Percentiles rank a stretch among this genome's conserved stretches.
Evolutionary conservation across 1,140 invertebrate genomes (phyloP).

Genomic region (Stegodyphus dumicola): DNA sequence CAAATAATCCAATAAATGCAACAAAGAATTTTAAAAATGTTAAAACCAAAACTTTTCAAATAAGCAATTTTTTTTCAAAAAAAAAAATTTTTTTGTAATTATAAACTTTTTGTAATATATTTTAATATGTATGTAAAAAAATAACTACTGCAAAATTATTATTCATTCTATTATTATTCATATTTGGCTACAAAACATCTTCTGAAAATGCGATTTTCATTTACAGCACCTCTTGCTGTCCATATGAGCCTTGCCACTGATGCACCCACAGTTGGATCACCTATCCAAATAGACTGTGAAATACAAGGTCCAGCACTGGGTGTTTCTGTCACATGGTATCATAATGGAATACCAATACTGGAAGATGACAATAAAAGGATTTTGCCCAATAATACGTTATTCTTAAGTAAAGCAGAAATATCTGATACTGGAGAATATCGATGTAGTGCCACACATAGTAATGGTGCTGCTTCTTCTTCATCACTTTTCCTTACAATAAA

Average conservation of each 20-base stretch:
- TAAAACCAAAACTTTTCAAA: too few relatives aligned
- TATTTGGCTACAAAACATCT: too few relatives aligned
- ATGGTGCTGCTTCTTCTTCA: constrained; percentile 73
- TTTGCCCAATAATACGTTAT: constrained; percentile 74
- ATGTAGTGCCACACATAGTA: constrained; percentile 81
- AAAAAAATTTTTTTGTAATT: too few relatives aligned
- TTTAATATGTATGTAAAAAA: too few relatives aligned
- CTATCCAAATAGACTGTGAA: constrained; percentile 40
- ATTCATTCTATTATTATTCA: too few relatives aligned
- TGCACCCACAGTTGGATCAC: constrained; percentile 46
- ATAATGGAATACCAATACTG: background rate
- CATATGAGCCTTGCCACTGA: constrained; percentile 15
- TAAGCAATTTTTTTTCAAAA: too few relatives aligned
- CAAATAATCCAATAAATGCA: too few relatives aligned
- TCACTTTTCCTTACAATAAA: constrained; percentile 66
- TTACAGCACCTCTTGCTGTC: constrained; percentile 27
- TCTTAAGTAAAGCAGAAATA: constrained; percentile 74
- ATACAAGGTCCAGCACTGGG: constrained; percentile 7
- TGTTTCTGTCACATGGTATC: constrained; percentile 39
- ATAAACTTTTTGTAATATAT: too few relatives aligned
- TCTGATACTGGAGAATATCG: constrained; percentile 82
- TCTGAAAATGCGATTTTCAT: background rate
- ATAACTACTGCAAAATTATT: too few relatives aligned
- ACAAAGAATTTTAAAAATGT: too few relatives aligned
- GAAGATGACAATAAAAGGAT: constrained; percentile 33